Percentiles rank a stretch among this genome's conserved stretches.
phyloP scores from a whole-genome alignment of 2,888 invertebrate genomes.

The Polylopha cassiicola region DNA sequence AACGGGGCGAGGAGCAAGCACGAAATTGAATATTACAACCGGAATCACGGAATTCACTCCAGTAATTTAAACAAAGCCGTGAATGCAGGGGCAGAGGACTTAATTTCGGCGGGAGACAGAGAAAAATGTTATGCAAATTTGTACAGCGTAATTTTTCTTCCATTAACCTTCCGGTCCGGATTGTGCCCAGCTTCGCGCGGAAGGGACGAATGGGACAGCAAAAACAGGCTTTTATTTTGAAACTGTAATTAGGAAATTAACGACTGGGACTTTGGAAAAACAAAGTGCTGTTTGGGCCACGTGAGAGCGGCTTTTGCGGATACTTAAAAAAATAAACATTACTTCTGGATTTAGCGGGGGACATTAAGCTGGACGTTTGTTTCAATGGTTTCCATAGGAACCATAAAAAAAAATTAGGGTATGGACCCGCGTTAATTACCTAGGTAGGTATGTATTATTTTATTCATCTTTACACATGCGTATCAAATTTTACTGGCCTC shows the following conservation, averaged over 20 bases:
- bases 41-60: conserved; percentile 60
- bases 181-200: conserved; percentile 39
- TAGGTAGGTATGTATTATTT: too few species aligned
- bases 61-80: conserved; percentile 70
- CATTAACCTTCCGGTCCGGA: conserved; percentile 66
- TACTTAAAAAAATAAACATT: conserved; percentile 45
- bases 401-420: conserved; percentile 25
- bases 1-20: conserved; percentile 22
- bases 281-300: conserved; percentile 58
- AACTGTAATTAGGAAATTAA: conserved; percentile 75
- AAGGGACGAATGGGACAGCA: conserved; percentile 50
- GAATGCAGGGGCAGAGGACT: conserved; percentile 58
- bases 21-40: conserved; percentile 46
- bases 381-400: conserved; percentile 22
- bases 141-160: conserved; percentile 74
- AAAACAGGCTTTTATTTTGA: conserved; percentile 68
- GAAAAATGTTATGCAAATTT: conserved; percentile 76
- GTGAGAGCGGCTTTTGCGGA: conserved; percentile 49
- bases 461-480: too few species aligned
- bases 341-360: conserved; percentile 19
- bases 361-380: conserved; percentile 21
- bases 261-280: conserved; percentile 61
- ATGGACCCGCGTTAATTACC: background rate
- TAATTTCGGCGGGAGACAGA: conserved; percentile 65
- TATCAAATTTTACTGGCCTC: too few species aligned